phyloP scores from a whole-genome alignment of 2,797 vertebrate genomes.

The Propithecus perrieri region DNA sequence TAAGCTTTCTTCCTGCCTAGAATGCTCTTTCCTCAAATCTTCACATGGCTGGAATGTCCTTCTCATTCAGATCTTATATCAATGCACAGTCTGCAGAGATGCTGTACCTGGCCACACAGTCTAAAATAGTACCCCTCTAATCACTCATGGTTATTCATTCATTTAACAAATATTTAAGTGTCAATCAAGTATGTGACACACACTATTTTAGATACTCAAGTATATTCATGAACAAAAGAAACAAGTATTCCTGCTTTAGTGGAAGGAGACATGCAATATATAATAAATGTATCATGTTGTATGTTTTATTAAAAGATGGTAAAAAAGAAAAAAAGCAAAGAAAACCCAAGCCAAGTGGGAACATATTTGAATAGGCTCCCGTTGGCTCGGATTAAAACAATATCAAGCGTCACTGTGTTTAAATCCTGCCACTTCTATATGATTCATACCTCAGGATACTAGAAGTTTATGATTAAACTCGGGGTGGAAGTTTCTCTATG shows the following conservation, averaged over 20 bases:
- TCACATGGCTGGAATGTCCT: neutral
- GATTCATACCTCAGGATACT: neutral
- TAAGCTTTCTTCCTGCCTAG: neutral
- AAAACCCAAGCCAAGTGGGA: neutral
- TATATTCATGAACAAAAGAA: constrained; percentile 4
- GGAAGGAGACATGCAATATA: neutral
- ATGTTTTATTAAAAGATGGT: neutral
- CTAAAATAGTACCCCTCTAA: neutral
- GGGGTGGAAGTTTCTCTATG: neutral
- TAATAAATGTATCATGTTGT: neutral
- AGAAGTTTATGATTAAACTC: constrained; percentile 9
- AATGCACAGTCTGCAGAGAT: neutral
- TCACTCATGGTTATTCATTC: neutral
- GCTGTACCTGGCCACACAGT: neutral
- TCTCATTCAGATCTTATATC: neutral
- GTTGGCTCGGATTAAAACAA: neutral
- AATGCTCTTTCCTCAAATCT: neutral
- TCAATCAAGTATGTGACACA: neutral
- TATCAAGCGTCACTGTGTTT: neutral
- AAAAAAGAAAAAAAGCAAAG: neutral
- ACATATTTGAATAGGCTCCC: neutral
- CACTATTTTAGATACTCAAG: constrained; percentile 1
- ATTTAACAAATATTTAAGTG: constrained; percentile 11
- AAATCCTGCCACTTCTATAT: neutral
- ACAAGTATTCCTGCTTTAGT: neutral